Conservation (phyloP, 2,797 vertebrate genomes). For the Gymnoscopelus microlampas region DNA sequence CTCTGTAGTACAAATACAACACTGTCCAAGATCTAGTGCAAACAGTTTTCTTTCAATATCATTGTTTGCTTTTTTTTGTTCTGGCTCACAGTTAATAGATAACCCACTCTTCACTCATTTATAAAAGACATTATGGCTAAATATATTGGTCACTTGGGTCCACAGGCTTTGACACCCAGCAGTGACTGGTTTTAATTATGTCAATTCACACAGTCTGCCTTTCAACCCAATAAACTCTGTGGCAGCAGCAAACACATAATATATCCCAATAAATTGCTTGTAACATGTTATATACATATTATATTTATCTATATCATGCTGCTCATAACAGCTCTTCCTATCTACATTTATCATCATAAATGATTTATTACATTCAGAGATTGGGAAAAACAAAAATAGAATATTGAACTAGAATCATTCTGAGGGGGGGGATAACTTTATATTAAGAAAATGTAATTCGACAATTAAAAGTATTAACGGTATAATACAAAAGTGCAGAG, state of each 20-base stretch:
- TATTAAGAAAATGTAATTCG: neutral
- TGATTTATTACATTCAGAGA: neutral
- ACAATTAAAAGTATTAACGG: neutral
- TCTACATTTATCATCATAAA: neutral
- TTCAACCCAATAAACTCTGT: constrained; percentile 18
- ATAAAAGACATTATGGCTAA: constrained; percentile 33
- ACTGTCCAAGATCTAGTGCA: constrained; percentile 56
- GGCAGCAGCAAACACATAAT: constrained; percentile 2
- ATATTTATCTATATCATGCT: neutral
- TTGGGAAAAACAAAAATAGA: too few relatives aligned
- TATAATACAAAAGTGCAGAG: constrained; percentile 15
- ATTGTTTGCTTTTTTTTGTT: constrained; percentile 57
- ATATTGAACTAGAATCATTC: too few relatives aligned
- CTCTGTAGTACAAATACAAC: constrained; percentile 64
- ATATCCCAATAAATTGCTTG: neutral
- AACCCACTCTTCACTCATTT: constrained; percentile 31
- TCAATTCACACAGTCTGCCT: constrained; percentile 9
- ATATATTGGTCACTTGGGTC: constrained; percentile 30
- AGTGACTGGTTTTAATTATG: constrained; percentile 15
- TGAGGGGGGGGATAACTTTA: too few relatives aligned
- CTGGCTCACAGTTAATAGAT: constrained; percentile 51
- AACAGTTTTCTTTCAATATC: constrained; percentile 60
- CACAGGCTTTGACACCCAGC: constrained; percentile 17
- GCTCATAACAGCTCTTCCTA: neutral
- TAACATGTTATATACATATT: neutral